These are phyloP conservation scores for Hyalella azteca DNA, from an alignment of 2,888 invertebrate genomes.

Conservation along the genomic window DNA sequence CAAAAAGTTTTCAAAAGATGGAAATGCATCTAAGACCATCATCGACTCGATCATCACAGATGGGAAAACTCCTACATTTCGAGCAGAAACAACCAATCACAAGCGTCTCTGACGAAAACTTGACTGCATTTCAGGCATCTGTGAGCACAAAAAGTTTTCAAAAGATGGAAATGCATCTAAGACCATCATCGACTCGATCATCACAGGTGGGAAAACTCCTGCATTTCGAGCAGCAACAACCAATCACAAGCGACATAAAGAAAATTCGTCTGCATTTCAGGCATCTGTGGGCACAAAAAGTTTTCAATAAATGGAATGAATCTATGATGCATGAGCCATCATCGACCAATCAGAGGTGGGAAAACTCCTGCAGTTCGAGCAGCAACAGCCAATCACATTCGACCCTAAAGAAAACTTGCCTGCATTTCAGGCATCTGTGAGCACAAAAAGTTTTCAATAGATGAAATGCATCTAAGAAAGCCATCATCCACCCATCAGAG, in stretches of 20 bases:
- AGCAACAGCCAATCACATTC: background rate
- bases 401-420: background rate
- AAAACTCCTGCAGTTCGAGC: too few relatives aligned
- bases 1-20: background rate
- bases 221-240: background rate
- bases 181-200: background rate
- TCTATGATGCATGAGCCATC: background rate
- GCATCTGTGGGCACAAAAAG: background rate
- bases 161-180: background rate
- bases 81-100: background rate
- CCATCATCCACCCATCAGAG: background rate
- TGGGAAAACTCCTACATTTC: too few relatives aligned
- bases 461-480: background rate
- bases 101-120: background rate
- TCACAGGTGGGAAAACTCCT: background rate
- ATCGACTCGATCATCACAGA: too few relatives aligned
- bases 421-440: background rate
- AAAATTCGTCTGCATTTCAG: background rate
- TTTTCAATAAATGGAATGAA: background rate
- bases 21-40: background rate
- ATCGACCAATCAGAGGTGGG: too few relatives aligned
- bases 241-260: background rate
- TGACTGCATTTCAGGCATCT: background rate
- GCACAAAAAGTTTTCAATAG: background rate
- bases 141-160: background rate